Evolutionary conservation across 2,797 vertebrate species (phyloP).

Genomic region (Sebastes diploproa): DNA sequence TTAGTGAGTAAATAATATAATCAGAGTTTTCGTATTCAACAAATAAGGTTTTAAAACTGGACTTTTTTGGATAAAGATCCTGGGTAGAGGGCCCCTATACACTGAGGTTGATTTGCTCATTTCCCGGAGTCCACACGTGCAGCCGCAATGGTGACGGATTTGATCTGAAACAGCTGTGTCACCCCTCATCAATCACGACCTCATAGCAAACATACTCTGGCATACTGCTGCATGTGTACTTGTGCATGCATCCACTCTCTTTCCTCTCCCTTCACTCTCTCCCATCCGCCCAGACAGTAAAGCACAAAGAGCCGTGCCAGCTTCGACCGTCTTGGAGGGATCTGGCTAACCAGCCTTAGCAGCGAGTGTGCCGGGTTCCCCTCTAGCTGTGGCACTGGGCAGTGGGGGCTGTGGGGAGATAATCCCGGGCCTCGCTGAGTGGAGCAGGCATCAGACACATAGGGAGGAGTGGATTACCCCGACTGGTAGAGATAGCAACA

Average conservation of each 20-base stretch:
- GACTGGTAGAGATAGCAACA: conserved; percentile 71
- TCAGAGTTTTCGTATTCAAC: background rate
- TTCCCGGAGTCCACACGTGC: conserved; percentile 50
- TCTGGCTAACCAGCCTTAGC: conserved; percentile 48
- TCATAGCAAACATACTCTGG: conserved; percentile 36
- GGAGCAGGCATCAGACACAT: conserved; percentile 72
- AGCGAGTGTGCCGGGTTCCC: conserved; percentile 32
- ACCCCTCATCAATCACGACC: conserved; percentile 65
- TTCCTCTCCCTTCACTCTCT: background rate
- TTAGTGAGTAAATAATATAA: background rate
- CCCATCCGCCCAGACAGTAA: conserved; percentile 24
- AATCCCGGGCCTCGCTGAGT: conserved; percentile 70
- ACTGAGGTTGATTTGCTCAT: conserved; percentile 51
- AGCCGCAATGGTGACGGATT: conserved; percentile 66
- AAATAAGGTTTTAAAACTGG: background rate
- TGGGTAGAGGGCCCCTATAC: conserved; percentile 36
- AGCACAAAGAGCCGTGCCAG: conserved; percentile 13
- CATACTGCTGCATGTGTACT: conserved; percentile 4
- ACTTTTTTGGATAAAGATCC: background rate
- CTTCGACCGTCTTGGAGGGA: conserved; percentile 27
- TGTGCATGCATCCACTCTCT: background rate
- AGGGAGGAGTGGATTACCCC: conserved; percentile 78
- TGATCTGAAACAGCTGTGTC: conserved; percentile 66
- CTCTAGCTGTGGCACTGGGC: conserved; percentile 58
- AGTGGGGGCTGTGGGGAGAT: conserved; percentile 62